A percentile compares a stretch with the other conserved stretches of the same genome.
phyloP scores from a whole-genome alignment of 2,113 vertebrate species.

The Arizona elegans region DNA sequence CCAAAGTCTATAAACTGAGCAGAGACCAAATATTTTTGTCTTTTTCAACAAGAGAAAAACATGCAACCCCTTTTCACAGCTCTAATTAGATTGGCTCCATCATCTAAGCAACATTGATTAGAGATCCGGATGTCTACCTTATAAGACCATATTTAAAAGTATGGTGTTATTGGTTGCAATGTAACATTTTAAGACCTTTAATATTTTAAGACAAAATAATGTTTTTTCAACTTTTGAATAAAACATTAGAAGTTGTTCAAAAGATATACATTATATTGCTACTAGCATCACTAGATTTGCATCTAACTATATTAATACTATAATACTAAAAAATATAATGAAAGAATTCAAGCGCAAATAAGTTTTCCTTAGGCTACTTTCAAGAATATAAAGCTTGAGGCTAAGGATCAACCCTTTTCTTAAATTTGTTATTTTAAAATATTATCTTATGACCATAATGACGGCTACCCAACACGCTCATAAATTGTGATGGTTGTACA shows the following conservation, averaged over 20 bases:
- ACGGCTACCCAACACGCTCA: background rate
- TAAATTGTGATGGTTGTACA: background rate
- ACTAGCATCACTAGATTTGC: slow-evolving; percentile 34
- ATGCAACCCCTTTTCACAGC: background rate
- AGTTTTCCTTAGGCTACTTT: slow-evolving; percentile 32
- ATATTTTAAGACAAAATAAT: background rate
- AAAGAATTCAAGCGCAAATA: slow-evolving; percentile 11
- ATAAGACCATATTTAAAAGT: background rate
- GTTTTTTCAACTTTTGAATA: slow-evolving; percentile 49
- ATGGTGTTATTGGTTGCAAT: background rate
- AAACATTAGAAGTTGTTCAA: slow-evolving; percentile 49
- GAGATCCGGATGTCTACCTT: background rate
- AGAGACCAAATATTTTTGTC: background rate
- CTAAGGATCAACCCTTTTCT: background rate
- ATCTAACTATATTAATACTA: slow-evolving; percentile 43
- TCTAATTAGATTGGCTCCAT: background rate
- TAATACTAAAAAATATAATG: slow-evolving; percentile 24
- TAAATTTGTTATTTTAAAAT: slow-evolving; percentile 5
- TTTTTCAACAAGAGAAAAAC: background rate
- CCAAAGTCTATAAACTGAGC: background rate
- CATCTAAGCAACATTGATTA: background rate
- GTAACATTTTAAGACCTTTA: background rate
- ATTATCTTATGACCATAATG: background rate
- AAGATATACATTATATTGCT: slow-evolving; percentile 31
- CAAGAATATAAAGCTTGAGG: slow-evolving; percentile 10